These are phyloP conservation scores for Pediacus dermestoides DNA, from an alignment of 2,888 invertebrate species.

Conservation along the genomic window DNA sequence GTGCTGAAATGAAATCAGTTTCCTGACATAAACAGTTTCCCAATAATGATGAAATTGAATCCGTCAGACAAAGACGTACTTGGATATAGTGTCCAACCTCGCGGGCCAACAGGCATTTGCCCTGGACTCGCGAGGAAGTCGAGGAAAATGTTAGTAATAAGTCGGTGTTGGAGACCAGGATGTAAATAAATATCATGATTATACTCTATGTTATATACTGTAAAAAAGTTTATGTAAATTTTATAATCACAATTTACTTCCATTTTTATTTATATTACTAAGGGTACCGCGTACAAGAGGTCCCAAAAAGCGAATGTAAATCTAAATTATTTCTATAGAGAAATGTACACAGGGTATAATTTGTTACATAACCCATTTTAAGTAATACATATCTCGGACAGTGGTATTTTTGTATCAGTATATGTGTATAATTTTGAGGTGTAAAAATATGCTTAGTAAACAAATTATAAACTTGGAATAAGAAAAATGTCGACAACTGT, in stretches of 20 bases:
- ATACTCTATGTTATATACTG: too few relatives aligned
- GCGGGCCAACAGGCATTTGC: conserved; percentile 33
- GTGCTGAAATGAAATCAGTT: conserved; percentile 32
- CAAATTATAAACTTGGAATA: too few relatives aligned
- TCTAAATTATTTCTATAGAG: too few relatives aligned
- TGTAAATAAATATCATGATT: too few relatives aligned
- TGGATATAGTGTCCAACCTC: conserved; percentile 42
- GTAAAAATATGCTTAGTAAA: too few relatives aligned
- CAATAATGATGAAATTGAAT: conserved; percentile 5
- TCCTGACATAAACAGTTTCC: conserved; percentile 32
- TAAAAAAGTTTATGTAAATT: too few relatives aligned
- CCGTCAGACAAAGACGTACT: conserved; percentile 33
- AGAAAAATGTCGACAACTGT: conserved; percentile 14
- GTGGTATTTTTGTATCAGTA: conserved; percentile 8
- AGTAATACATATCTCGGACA: conserved; percentile 12
- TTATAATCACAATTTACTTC: too few relatives aligned
- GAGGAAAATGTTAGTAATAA: conserved; percentile 14
- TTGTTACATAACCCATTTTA: too few relatives aligned
- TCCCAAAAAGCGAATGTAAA: too few relatives aligned
- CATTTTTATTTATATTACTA: too few relatives aligned
- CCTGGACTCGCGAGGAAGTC: conserved; percentile 34
- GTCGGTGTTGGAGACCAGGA: conserved; percentile 17
- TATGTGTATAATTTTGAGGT: not conserved
- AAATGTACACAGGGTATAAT: too few relatives aligned
- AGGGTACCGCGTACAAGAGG: too few relatives aligned